Base-by-base conservation (phyloP, 2,113 vertebrate species). In the Notothenia coriiceps region DNA sequence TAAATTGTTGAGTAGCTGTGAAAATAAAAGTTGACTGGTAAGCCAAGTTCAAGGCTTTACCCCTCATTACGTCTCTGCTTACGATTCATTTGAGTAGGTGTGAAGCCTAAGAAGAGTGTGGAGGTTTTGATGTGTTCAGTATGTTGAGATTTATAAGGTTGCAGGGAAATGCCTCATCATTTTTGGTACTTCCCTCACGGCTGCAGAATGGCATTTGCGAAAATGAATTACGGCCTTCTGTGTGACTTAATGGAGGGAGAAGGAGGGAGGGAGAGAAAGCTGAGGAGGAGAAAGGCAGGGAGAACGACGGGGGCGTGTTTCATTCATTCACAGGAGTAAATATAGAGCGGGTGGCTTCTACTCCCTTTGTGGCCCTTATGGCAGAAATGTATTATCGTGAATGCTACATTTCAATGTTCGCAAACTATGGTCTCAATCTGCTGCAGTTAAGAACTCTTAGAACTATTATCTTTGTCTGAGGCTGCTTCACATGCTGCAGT, bases 101-200 rank as follows among this genome's bases (percentile, higher is more conserved):
- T 7, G 7, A 40, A 40, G 13, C 35, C 1, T 35, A 8, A 0
- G 12, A 63, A 20, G 43, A 46, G 66, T 12, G 25, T 59, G 64
- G 43, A 54, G 12, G n/a, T 44, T 54, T 13, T 66, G n/a, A 49
- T 68, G 56, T 46, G 40, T 70, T 78, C 67, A 79, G 80, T 70
- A 55, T 67, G 40, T 49, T 12, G 70, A 86, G 76, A 77, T 60
- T 25, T 66, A 49, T 40, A 43, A 2, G 64, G n/a, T 29, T 91
- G 83, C 84, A 74, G 84, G 88, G 83, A 93, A 93, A 88, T 76
- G 83, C 82, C 82, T 89, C 57, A 88, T 80, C 63, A 83, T 75
- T 75, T 61, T 57, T 77, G 85, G 55, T 65, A 73, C 77, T 80
- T 69, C 70, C 35, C 46, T 10, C 20, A 80, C 64, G 78, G 75